phyloP scores from a whole-genome alignment of 2,113 vertebrate genomes.

The Catharus fuscescens region DNA sequence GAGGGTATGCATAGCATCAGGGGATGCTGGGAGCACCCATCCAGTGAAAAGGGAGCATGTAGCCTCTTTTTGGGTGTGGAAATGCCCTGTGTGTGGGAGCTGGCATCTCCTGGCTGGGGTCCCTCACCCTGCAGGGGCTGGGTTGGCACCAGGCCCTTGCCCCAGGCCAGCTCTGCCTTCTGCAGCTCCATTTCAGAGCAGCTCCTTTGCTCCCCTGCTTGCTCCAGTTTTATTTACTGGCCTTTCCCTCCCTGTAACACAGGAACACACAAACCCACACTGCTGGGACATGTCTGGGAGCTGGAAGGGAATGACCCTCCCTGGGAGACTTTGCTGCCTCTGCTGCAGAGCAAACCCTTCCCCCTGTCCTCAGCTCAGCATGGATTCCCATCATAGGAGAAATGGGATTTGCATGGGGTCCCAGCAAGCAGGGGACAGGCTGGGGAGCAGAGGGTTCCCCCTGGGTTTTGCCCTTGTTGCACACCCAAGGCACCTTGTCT shows the following conservation, averaged over 20 bases:
- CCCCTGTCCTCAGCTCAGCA: not conserved
- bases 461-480: not conserved
- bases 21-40: not conserved
- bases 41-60: fast-evolving
- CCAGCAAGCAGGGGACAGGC: not conserved
- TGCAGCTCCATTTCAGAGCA: not conserved
- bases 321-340: not conserved
- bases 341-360: not conserved
- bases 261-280: not conserved
- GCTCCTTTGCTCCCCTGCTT: not conserved
- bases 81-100: not conserved
- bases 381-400: not conserved
- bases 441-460: not conserved
- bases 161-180: not conserved
- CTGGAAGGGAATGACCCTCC: not conserved
- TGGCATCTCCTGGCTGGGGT: not conserved
- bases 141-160: not conserved
- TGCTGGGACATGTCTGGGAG: not conserved
- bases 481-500: not conserved
- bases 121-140: not conserved
- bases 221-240: not conserved
- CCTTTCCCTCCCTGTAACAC: not conserved
- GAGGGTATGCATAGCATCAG: not conserved
- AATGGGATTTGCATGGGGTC: not conserved
- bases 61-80: not conserved